Percentiles rank a stretch among this genome's conserved stretches.
Conservation (phyloP, 2,888 invertebrate genomes). For the Ectemnius cavifrons region DNA sequence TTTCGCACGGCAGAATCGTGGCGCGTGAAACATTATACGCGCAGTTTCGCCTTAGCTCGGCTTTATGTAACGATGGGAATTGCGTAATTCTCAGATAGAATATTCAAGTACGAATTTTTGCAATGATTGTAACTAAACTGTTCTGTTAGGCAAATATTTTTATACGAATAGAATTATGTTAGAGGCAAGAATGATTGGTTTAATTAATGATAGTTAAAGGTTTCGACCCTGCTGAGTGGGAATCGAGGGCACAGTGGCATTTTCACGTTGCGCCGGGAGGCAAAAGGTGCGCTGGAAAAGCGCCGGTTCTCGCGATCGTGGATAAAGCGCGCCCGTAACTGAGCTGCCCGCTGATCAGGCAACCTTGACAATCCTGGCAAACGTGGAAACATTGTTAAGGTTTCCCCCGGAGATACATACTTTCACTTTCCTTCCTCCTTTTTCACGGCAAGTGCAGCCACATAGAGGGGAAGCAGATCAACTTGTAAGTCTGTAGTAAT, state of each 20-base stretch:
- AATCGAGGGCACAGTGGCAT: too few species aligned
- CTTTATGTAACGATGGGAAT: neutral
- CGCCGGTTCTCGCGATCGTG: constrained; percentile 37
- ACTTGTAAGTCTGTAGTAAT: too few species aligned
- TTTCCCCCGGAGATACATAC: constrained; percentile 57
- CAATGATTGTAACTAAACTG: too few species aligned
- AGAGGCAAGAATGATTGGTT: too few species aligned
- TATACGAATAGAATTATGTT: too few species aligned
- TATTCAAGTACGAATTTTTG: too few species aligned
- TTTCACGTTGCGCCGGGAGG: too few species aligned
- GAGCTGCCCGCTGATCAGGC: constrained; percentile 39
- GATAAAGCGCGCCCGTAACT: constrained; percentile 50
- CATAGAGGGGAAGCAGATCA: too few species aligned
- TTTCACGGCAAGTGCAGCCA: constrained; percentile 47
- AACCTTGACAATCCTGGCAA: constrained; percentile 58
- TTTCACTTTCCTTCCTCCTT: constrained; percentile 59
- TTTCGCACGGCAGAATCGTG: neutral
- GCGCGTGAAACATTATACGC: constrained; percentile 9
- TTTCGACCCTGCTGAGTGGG: too few species aligned
- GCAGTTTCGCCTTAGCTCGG: neutral
- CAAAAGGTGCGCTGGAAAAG: constrained; percentile 28
- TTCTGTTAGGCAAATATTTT: too few species aligned
- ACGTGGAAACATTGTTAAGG: constrained; percentile 60
- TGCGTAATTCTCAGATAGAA: neutral
- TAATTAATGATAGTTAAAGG: too few species aligned